Evolutionary conservation across 2,113 vertebrate genomes (phyloP).

Genomic region (Loxodonta africana): DNA sequence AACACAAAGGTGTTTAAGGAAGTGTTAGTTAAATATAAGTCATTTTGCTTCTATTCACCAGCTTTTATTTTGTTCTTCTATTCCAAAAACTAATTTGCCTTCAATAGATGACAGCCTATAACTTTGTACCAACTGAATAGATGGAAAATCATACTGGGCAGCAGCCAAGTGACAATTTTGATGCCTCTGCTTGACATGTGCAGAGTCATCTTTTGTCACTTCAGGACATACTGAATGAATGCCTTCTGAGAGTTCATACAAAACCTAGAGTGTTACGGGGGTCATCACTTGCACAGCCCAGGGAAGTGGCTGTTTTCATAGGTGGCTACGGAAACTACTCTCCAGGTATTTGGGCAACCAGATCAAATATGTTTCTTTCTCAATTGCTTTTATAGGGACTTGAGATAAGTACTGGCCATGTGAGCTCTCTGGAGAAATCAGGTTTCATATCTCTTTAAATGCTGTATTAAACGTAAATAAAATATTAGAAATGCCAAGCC

Average conservation of each 20-base stretch:
- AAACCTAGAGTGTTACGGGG: neutral
- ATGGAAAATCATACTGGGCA: neutral
- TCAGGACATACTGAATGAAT: neutral
- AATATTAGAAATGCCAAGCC: neutral
- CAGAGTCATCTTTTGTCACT: neutral
- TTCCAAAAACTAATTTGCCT: neutral
- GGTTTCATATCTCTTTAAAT: neutral
- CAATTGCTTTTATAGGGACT: neutral
- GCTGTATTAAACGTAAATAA: neutral
- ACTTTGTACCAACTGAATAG: neutral
- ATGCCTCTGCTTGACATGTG: neutral
- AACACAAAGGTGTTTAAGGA: neutral
- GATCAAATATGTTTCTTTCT: neutral
- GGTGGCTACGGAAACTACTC: neutral
- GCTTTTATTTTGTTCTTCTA: neutral
- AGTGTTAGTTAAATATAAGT: neutral
- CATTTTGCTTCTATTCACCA: neutral
- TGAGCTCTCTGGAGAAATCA: neutral
- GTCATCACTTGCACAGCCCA: neutral
- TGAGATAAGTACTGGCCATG: neutral
- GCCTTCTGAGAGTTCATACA: neutral
- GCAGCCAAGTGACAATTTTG: neutral
- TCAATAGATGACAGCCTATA: neutral
- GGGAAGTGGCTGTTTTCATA: neutral
- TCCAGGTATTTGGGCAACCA: neutral